These are phyloP conservation scores for Oscheius sp. DNA, from an alignment of 2,888 invertebrate genomes.

Conservation along the genomic window DNA sequence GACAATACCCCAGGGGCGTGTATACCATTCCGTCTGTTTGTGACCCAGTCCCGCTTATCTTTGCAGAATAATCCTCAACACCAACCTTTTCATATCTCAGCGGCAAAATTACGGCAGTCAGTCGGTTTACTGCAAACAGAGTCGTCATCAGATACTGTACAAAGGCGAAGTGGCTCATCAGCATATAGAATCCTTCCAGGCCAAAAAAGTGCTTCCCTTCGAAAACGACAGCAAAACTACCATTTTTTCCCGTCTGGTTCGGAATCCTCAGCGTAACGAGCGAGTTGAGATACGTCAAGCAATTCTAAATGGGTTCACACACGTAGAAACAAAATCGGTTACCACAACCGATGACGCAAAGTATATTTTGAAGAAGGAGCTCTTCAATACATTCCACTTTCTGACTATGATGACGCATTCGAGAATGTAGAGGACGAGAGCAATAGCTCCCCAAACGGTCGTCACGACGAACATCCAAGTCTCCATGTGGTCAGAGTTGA, in stretches of 20 bases:
- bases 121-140: background rate
- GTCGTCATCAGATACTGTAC: slow-evolving; percentile 4
- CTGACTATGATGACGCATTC: background rate
- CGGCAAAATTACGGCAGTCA: background rate
- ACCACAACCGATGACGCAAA: slow-evolving; percentile 5
- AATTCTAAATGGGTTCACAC: background rate
- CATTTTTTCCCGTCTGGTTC: background rate
- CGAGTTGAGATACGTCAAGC: slow-evolving; percentile 7
- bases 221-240: background rate
- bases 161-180: slow-evolving; percentile 5
- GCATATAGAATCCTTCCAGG: background rate
- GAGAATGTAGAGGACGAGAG: background rate
- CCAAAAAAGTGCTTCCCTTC: background rate
- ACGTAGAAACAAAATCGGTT: background rate
- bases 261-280: background rate
- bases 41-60: too few species aligned
- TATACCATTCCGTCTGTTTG: too few species aligned
- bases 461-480: too few species aligned
- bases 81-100: background rate
- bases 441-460: background rate
- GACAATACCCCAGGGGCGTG: too few species aligned
- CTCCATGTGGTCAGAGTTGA: too few species aligned
- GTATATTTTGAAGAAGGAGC: slow-evolving; percentile 4
- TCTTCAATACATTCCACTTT: background rate
- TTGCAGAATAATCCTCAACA: too few species aligned